Evolutionary conservation across 2,888 invertebrate species (phyloP), one percentile per base, ranked within the genome.

Genomic region (Geophilus truncorum): DNA sequence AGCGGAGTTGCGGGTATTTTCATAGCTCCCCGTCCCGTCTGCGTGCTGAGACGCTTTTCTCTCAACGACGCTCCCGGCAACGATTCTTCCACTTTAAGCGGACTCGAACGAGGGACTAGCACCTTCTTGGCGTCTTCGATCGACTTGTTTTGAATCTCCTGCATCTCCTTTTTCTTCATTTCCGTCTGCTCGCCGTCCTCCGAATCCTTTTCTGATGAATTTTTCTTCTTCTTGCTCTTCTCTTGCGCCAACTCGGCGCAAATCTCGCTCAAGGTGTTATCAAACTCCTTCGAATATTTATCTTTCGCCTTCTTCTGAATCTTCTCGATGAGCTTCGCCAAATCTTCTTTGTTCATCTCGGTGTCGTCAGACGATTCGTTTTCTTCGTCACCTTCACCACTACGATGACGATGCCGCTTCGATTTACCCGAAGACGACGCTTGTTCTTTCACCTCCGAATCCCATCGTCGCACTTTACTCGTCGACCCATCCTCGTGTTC

Each of bases 1-100:
- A 75, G 62, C 15, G 80, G 80, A 4, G 80, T 30, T 5, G 80
- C 70, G 10, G 80, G 36, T 32, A 15, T 15, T 7, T 34, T 79
- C 15, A 23, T 23, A 10, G n/a, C 23, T 10, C 9, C 10, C 21
- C 23, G 5, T 5, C 57, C 57, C 23, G 18, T 23, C 21, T 23
- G 57, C 57, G 21, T 62, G 57, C 57, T 62, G 3, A 62, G 23
- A 5, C 57, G 57, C 21, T 62, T 62, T 18, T 62, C 57, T 6
- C 57, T 12, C 7, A 62, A 21, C 21, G 57, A 62, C 0, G 57
- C 57, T 4, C 57, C 57, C 0, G 57, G 57, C 57, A 62, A 23
- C 23, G 6, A 23, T 23, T 62, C 23, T 23, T 62, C 57, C 6
- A 7, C 57, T 62, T 62, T 21, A 5, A 21, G 6, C 5, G 57